Evolutionary conservation across 2,888 invertebrate species (phyloP).

Genomic region (Orchestes rusci): DNA sequence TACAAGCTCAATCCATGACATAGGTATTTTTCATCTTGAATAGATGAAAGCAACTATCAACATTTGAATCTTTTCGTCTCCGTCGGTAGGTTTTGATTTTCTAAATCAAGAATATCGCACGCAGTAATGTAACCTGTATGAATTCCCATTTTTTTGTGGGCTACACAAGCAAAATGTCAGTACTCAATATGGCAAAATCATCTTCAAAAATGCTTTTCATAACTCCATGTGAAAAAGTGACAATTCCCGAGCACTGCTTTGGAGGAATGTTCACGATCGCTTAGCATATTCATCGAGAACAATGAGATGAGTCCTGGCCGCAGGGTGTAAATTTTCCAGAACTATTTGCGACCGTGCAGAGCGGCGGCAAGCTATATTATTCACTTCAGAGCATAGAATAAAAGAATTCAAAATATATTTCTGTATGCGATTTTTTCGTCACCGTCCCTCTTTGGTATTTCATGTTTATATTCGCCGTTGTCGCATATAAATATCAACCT

Average conservation of each 20-base stretch:
- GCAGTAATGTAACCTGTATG: no score
- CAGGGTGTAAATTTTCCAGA: conserved; percentile 44
- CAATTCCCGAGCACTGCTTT: neutral
- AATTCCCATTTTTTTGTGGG: no score
- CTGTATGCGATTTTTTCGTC: conserved; percentile 44
- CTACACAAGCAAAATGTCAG: no score
- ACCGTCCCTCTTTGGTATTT: conserved; percentile 41
- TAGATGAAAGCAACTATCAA: no score
- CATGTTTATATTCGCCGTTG: conserved; percentile 45
- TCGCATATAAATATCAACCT: conserved; percentile 42
- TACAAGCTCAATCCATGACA: no score
- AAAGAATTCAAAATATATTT: conserved; percentile 44
- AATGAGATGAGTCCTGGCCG: conserved; percentile 41
- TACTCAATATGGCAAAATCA: no score
- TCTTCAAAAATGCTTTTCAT: neutral
- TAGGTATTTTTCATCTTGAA: no score
- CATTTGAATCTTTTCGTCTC: no score
- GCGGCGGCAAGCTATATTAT: conserved; percentile 38
- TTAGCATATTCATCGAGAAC: conserved; percentile 45
- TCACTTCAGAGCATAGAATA: conserved; percentile 40
- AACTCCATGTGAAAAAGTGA: neutral
- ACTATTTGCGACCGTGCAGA: conserved; percentile 45
- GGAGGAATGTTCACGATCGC: conserved; percentile 27
- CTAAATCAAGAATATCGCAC: no score
- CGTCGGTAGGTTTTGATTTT: no score